Evolutionary conservation across 2,888 invertebrate genomes (phyloP), one percentile per base, ranked within the genome.

Genomic region (Enchytraeus crypticus): DNA sequence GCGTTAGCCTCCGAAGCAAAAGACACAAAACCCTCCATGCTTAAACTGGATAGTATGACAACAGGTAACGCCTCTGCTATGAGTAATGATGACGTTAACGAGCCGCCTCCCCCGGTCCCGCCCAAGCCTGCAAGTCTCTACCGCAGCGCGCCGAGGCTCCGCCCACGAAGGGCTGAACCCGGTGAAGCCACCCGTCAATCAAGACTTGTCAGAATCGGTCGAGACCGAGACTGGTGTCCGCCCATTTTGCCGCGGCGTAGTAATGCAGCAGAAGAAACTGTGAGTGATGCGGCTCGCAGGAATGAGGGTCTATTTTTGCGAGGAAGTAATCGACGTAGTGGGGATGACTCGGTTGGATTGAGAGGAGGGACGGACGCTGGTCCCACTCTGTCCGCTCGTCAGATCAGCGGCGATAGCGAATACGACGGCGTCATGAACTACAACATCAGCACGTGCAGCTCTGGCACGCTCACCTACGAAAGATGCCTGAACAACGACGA

Each of bases 61-160:
- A 14, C 23, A 1, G 49, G 29, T 4, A 4, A 2, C 26, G 26
- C 14, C 49, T 23, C 26, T 4, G 49, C 27, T n/a, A 14, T 49
- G 14, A 18, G 29, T 49, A n/a, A n/a, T 21, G 26, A 30, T 21
- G 11, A 30, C 32, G 29, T 3, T 11, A 30, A 2, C n/a, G 29
- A 27, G 2, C 2, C 64, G 30, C 64, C 65, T 14, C 66, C 64
- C 1, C 64, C 66, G 8, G 58, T 66, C 14, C 66, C 66, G 8
- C 66, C 66, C 14, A 66, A 66, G 51, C 66, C 66, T 5, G 62
- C 45, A 5, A 49, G 59, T 38, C 62, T 64, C 2, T 60, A 64
- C 11, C 60, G 60, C 5, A 56, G 58, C 8, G 43, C 57, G 45
- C 43, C 46, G 29, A 57, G 30, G 4, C 11, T 30, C 26, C 21